Evolutionary conservation across 2,888 invertebrate genomes (phyloP).

Genomic region (Choreutis nemorana): DNA sequence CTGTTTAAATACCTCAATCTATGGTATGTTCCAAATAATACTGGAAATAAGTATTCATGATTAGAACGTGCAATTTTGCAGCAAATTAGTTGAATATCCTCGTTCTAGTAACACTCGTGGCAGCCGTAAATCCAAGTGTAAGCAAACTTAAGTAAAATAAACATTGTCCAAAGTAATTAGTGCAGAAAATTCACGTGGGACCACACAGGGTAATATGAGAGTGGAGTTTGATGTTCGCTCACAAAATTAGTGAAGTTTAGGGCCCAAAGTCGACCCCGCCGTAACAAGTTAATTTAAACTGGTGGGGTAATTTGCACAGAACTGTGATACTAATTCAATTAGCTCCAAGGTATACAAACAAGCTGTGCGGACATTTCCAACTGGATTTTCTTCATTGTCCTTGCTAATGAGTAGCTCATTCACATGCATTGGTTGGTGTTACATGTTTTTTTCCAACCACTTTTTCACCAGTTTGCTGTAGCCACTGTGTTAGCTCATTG

Average conservation of each 20-base stretch:
- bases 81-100: too few species aligned
- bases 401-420: too few species aligned
- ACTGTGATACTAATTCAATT: slow-evolving; percentile 61
- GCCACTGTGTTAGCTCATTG: too few species aligned
- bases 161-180: slow-evolving; percentile 60
- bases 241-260: slow-evolving; percentile 63
- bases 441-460: too few species aligned
- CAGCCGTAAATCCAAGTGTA: slow-evolving; percentile 48
- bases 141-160: slow-evolving; percentile 57
- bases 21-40: too few species aligned
- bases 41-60: too few species aligned
- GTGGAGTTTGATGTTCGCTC: slow-evolving; percentile 63
- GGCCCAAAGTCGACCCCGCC: slow-evolving; percentile 52
- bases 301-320: slow-evolving; percentile 54
- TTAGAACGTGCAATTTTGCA: too few species aligned
- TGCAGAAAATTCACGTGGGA: slow-evolving; percentile 62
- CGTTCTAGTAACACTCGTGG: slow-evolving; percentile 22
- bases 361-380: slow-evolving; percentile 8
- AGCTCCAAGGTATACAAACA: slow-evolving; percentile 52
- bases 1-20: too few species aligned
- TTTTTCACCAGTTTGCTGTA: too few species aligned
- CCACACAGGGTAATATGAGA: slow-evolving; percentile 53
- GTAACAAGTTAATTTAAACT: slow-evolving; percentile 64
- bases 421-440: too few species aligned
- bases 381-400: slow-evolving; percentile 8